These are phyloP conservation scores for Drosophila ananassae DNA, from an alignment of 1,140 invertebrate species.

Conservation along the genomic window DNA sequence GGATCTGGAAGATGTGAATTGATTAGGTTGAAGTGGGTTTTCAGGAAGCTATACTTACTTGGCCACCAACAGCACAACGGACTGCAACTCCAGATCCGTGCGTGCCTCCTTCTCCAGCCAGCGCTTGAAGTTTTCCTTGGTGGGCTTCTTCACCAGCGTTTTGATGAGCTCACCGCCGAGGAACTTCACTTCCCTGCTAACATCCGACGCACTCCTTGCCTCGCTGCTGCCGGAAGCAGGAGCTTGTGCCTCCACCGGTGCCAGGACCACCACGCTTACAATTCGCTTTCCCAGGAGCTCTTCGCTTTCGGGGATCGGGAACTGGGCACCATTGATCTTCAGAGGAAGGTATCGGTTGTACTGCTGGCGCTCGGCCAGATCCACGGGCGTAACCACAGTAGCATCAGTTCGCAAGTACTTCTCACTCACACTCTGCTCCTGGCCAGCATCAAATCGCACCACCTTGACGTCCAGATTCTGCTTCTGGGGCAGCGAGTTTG, in stretches of 20 bases:
- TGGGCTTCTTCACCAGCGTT: constrained; percentile 89
- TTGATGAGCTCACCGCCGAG: constrained; percentile 89
- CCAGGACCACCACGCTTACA: constrained; percentile 92
- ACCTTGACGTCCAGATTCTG: constrained; percentile 92
- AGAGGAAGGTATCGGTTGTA: constrained; percentile 93
- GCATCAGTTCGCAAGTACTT: constrained; percentile 90
- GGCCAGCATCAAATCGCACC: constrained; percentile 90
- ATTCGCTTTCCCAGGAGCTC: constrained; percentile 90
- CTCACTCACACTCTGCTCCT: constrained; percentile 89
- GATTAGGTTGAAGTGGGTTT: not conserved
- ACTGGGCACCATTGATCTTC: constrained; percentile 92
- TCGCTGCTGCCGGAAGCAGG: constrained; percentile 76
- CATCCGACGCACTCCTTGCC: constrained; percentile 73
- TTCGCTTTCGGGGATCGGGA: constrained; percentile 90
- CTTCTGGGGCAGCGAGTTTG: constrained; percentile 83
- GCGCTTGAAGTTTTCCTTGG: constrained; percentile 90
- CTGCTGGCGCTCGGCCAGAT: constrained; percentile 88
- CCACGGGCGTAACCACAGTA: constrained; percentile 89
- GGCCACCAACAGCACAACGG: constrained; percentile 91
- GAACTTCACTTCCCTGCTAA: constrained; percentile 86
- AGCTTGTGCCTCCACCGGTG: constrained; percentile 87
- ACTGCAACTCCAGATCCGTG: constrained; percentile 89
- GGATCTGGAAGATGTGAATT: constrained; percentile 37
- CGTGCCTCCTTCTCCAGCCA: constrained; percentile 91
- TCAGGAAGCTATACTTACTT: constrained; percentile 86